Evolutionary conservation across 2,888 invertebrate species (phyloP), one percentile per base, ranked within the genome.

Genomic region (Amphiduros pacificus): DNA sequence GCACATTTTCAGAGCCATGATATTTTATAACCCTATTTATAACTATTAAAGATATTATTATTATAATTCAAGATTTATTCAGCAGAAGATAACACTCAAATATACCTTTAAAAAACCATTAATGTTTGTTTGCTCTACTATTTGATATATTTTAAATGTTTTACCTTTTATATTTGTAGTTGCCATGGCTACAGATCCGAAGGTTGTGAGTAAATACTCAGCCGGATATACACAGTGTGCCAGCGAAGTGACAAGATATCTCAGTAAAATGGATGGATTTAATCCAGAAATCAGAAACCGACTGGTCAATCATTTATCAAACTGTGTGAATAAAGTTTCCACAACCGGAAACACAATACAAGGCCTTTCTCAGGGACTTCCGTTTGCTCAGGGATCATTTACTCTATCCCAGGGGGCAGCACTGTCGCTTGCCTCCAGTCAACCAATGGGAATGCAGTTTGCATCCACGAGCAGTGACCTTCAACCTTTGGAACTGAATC

Each of bases 231-330:
- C 71, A 61, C 77, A 78, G 53, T 79, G 79, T 64, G 76, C 77
- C n/a, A 71, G 68, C 32, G 77, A 79, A 66, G 77, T 79, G 24
- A 71, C 73, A 27, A 70, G 76, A 36, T 79, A 79, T 64, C 66
- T 79, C 32, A 69, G 71, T 31, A 69, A 57, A n/a, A 31, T 57
- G n/a, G 56, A 57, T 6, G 56, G 56, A 9, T 49, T 57, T 41
- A 49, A 41, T 20, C 56, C 56, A 29, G 56, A 57, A 28, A 29
- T 57, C 1, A 36, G 32, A 26, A 49, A 22, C 29, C 48, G 56
- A 17, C 32, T 57, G 4, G 31, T 31, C 14, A 11, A 28, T 1
- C 56, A 57, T 28, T 29, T 57, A 29, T 48, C 29, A 20, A 41
- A 41, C 20, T 57, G 56, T 32, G 20, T 57, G 20, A 44, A 57